Evolutionary conservation across 2,113 vertebrate genomes (phyloP), one percentile per base, ranked within the genome.

Genomic region (Psittacus erithacus): DNA sequence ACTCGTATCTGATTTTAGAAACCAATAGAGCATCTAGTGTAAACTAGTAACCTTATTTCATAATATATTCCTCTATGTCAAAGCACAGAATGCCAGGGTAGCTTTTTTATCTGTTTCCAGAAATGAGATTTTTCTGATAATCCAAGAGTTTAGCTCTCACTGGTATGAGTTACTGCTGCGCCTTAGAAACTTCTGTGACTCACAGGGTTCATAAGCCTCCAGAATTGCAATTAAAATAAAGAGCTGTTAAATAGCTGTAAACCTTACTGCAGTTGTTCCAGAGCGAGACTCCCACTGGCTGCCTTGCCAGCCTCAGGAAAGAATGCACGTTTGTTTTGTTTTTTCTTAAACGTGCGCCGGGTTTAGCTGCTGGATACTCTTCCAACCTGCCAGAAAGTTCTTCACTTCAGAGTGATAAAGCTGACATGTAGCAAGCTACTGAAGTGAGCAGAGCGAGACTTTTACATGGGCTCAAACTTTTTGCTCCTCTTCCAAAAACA

Each of bases 1-100:
- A 60, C 33, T 74, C 81, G 28, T 60, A 74, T 82, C 62, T 96
- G 92, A 83, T 82, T 95, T 96, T 83, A 97, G 80, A 95, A 96
- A 91, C 24, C 47, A 76, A 15, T 24, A 74, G 43, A 94, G 9
- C 57, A 17, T 4, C n/a, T 38, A 60, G 24, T 33, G 44, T 87
- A 82, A 75, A 88, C 59, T 55, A 96, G 14, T 53, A 73, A 77
- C 55, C 31, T 87, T 46, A 62, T 90, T 95, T 95, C 81, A 84
- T 55, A 50, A 29, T 47, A 23, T 28, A 53, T 52, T 60, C 44
- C 62, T 74, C 47, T 76, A 80, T 50, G 46, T 73, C 74, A 77
- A 82, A 83, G 71, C 90, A 93, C 57, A 83, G 68, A 95, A 82
- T 85, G 67, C 53, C 41, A 52, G 31, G 27, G 46, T 31, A 57